Conservation (phyloP, 2,797 vertebrate species). For the Anguilla anguilla region DNA sequence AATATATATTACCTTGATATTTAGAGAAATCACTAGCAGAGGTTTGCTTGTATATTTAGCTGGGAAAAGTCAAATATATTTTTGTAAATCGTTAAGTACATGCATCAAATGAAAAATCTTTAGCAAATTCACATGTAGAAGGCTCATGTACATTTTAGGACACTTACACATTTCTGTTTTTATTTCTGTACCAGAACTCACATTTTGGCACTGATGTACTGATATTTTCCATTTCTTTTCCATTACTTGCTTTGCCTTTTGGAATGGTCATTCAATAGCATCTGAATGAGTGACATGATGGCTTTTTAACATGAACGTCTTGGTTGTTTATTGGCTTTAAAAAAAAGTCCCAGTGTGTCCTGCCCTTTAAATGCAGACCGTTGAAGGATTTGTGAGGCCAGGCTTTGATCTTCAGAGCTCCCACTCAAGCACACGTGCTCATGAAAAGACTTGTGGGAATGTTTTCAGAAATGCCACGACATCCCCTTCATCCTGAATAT, state of each 20-base stretch:
- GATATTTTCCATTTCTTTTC: background rate
- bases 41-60: background rate
- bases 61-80: background rate
- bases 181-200: background rate
- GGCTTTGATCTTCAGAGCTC: conserved; percentile 8
- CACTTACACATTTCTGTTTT: background rate
- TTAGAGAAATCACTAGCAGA: background rate
- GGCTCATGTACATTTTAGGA: background rate
- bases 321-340: conserved; percentile 18
- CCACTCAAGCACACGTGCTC: background rate
- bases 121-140: background rate
- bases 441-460: conserved; percentile 54
- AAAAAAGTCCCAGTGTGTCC: background rate
- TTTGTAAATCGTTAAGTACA: background rate
- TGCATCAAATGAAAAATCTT: background rate
- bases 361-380: conserved; percentile 13
- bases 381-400: background rate
- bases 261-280: background rate
- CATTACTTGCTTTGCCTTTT: background rate
- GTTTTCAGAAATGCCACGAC: conserved; percentile 73
- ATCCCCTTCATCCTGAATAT: conserved; percentile 78
- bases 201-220: conserved; percentile 17
- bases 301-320: conserved; percentile 16
- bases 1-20: background rate
- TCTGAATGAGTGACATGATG: conserved; percentile 23